A percentile compares a stretch with the other conserved stretches of the same genome.
Conservation (phyloP, 2,113 vertebrate genomes). For the Gymnobelideus leadbeateri region DNA sequence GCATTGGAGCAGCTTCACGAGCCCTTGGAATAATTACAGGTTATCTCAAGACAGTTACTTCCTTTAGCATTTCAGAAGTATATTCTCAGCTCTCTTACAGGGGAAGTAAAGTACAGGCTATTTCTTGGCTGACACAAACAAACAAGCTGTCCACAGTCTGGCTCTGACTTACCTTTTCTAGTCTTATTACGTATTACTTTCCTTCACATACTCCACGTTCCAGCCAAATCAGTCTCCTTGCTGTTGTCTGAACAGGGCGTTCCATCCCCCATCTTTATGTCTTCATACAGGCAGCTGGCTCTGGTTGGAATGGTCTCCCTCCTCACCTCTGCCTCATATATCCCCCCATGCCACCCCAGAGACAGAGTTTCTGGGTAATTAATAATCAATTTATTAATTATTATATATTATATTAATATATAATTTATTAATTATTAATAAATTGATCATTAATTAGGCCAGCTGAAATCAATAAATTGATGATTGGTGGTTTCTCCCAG, state of each 20-base stretch:
- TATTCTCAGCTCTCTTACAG: not conserved
- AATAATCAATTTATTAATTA: too few relatives aligned
- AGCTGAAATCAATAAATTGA: too few relatives aligned
- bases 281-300: not conserved
- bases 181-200: not conserved
- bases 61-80: not conserved
- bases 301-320: not conserved
- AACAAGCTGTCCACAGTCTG: not conserved
- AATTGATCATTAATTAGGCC: too few relatives aligned
- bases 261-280: not conserved
- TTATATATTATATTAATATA: too few relatives aligned
- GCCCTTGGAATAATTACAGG: conserved; percentile 5
- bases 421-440: too few relatives aligned
- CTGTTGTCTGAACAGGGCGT: not conserved
- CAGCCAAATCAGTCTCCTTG: not conserved
- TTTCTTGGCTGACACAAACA: not conserved
- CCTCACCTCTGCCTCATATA: not conserved
- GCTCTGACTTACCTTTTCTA: not conserved
- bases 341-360: too few relatives aligned
- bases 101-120: not conserved
- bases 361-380: too few relatives aligned
- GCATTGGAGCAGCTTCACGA: not conserved
- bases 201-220: not conserved
- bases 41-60: conserved; percentile 6
- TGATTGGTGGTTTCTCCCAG: too few relatives aligned